Percentiles rank a stretch among this genome's conserved stretches.
Conservation (phyloP, 2,888 invertebrate species). For the Rhagonycha fulva region DNA sequence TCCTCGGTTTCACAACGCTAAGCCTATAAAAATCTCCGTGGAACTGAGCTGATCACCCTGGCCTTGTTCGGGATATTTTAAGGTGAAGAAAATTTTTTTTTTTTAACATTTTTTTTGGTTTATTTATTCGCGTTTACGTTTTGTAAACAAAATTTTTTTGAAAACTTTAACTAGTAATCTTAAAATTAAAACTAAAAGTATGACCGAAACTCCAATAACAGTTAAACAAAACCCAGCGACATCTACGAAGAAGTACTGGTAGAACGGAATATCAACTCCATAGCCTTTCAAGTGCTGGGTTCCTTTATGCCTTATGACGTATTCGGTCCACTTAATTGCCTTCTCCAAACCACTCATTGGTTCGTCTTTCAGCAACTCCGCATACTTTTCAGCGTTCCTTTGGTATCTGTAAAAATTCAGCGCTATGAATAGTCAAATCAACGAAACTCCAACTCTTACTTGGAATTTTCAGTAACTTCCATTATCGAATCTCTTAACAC, state of each 20-base stretch:
- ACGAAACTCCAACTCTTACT: slow-evolving; percentile 23
- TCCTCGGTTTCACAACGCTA: too few species aligned
- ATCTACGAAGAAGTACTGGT: neutral
- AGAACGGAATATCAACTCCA: neutral
- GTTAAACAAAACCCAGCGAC: neutral
- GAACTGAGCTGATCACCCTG: too few species aligned
- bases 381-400: neutral
- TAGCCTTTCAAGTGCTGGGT: neutral
- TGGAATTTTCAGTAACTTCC: slow-evolving; percentile 38
- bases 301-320: neutral
- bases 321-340: neutral
- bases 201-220: neutral
- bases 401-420: neutral
- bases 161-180: neutral
- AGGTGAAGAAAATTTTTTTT: too few species aligned
- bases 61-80: too few species aligned
- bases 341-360: slow-evolving; percentile 9
- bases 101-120: too few species aligned
- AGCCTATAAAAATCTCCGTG: too few species aligned
- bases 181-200: neutral
- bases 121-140: neutral
- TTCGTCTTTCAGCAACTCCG: neutral
- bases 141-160: neutral
- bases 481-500: slow-evolving; percentile 36
- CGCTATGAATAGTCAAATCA: neutral